phyloP scores from a whole-genome alignment of 2,113 vertebrate genomes.

The Ploceus nigricollis region DNA sequence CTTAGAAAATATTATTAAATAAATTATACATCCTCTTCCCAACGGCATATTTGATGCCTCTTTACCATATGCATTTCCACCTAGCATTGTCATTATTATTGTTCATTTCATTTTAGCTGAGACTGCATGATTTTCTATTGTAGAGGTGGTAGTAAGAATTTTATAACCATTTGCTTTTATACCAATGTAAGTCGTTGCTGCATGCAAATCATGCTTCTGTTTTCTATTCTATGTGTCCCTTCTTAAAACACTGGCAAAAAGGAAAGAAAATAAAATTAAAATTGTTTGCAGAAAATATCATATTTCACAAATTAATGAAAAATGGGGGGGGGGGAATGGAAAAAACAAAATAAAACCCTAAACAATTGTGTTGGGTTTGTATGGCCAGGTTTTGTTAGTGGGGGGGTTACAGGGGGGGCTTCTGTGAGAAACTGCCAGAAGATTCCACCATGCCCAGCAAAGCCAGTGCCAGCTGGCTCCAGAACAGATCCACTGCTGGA shows the following conservation, averaged over 20 bases:
- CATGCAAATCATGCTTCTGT: background rate
- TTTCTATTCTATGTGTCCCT: background rate
- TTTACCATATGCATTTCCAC: background rate
- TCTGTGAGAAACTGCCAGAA: background rate
- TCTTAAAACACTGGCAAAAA: background rate
- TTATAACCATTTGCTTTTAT: background rate
- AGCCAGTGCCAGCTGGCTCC: background rate
- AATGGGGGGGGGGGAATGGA: accelerated
- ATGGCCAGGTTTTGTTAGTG: background rate
- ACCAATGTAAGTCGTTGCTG: background rate
- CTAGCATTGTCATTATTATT: background rate
- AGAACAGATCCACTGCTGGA: background rate
- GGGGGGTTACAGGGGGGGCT: background rate
- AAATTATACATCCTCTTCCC: background rate
- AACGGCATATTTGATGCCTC: background rate
- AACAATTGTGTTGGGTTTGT: background rate
- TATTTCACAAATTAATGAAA: background rate
- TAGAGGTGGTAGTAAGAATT: background rate
- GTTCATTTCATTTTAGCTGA: background rate
- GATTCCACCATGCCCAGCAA: background rate
- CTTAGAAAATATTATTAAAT: slow-evolving; percentile 25
- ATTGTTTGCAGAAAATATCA: background rate
- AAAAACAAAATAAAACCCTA: background rate
- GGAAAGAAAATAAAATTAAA: background rate
- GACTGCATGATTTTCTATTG: background rate